Base-by-base conservation (phyloP, 64 coral and sea anemone species). In the Hydrozoanthus tunicans region DNA sequence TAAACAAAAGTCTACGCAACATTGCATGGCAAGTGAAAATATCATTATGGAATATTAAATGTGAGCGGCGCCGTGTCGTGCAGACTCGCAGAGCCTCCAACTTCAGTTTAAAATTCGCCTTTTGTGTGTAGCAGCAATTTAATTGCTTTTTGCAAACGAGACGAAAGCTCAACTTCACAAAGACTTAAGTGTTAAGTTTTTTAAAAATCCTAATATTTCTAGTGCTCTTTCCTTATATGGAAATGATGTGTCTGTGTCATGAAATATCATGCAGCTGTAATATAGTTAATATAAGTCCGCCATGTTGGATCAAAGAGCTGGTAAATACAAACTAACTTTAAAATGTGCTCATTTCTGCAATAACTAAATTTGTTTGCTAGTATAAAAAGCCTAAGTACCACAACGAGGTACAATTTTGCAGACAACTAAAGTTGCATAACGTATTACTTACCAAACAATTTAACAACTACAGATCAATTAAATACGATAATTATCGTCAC, bases 401-500 rank as follows among this genome's bases (percentile, higher is more conserved):
- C 25, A 80, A 59, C 0, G 9, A 20, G 3, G 8, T 81, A 81
- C 9, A 81, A 62, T 9, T 32, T 59, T 59, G n/a, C 25, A 75
- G 9, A 13, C 26, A 75, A 75, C 51, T 32, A 13, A 7, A 26
- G 23, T 80, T 81, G n/a, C 27, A 0, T 26, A 25, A 27, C 23
- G 26, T 56, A 77, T 57, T 56, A 52, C 66, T 6, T 71, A 86
- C 14, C 6, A 55, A 75, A 75, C 25, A 60, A 27, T 71, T 85
- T 6, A 85, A 86, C 83, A 73, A 73, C 53, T 73, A 86, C 26
- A 6, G 59, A 86, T 71, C 66, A 86, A 68, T 86, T 74, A 73
- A 86, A 86, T 85, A 85, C 81, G 51, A 70, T 85, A 20, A 20
- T 20, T 85, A 85, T 26, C 54, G 83, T 86, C 83, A 86, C 83